Percentiles rank a stretch among this genome's conserved stretches.
These are phyloP conservation scores for Lipotes vexillifer DNA, from an alignment of 2,113 vertebrate species.

Conservation along the genomic window DNA sequence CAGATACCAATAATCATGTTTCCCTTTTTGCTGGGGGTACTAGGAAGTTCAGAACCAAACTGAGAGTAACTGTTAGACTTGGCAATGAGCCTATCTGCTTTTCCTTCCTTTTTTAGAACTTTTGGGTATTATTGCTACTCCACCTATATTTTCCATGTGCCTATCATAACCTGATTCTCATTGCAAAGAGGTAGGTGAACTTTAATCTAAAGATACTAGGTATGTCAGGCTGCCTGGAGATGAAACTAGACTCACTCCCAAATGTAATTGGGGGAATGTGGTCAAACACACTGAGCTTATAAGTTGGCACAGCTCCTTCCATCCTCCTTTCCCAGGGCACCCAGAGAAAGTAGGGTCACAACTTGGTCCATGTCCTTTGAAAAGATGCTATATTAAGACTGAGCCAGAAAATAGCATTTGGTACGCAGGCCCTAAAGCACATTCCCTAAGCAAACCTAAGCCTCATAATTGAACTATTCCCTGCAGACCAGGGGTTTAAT, in stretches of 20 bases:
- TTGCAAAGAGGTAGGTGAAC: not conserved
- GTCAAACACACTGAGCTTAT: not conserved
- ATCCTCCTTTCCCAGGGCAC: not conserved
- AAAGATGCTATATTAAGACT: not conserved
- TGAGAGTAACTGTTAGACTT: not conserved
- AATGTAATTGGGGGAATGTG: not conserved
- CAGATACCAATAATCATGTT: not conserved
- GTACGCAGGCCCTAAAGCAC: not conserved
- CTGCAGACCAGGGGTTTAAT: not conserved
- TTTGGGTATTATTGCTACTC: not conserved
- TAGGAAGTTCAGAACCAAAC: not conserved
- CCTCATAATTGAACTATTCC: not conserved
- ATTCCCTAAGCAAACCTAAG: not conserved
- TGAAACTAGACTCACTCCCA: not conserved
- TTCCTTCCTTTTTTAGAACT: not conserved
- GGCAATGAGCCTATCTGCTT: not conserved
- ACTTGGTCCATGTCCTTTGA: not conserved
- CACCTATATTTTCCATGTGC: not conserved
- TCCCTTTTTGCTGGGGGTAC: not conserved
- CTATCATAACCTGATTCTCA: not conserved
- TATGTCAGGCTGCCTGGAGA: not conserved
- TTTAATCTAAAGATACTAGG: not conserved
- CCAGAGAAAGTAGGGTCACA: not conserved
- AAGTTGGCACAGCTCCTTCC: not conserved
- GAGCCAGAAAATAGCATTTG: not conserved